Conservation (phyloP, 2,888 invertebrate genomes). For the Carabus problematicus region DNA sequence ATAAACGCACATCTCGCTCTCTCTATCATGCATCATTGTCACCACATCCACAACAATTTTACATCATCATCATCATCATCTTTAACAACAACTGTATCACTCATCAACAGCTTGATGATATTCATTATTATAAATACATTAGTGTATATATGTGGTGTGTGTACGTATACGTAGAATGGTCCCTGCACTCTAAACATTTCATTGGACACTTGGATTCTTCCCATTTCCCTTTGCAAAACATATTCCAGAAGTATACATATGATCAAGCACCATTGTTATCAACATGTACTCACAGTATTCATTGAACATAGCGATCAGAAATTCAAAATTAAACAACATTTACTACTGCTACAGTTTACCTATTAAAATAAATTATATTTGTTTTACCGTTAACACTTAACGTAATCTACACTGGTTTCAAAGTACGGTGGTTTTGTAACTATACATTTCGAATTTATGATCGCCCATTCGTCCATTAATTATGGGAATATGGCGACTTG, state of each 20-base stretch:
- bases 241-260: too few relatives aligned
- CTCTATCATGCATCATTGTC: background rate
- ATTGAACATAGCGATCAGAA: too few relatives aligned
- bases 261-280: slow-evolving; percentile 12
- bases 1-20: background rate
- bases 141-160: slow-evolving; percentile 8
- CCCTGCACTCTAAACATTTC: slow-evolving; percentile 8
- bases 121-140: slow-evolving; percentile 20
- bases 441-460: too few relatives aligned
- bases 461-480: too few relatives aligned
- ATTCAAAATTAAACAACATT: too few relatives aligned
- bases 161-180: slow-evolving; percentile 27
- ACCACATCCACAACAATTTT: slow-evolving; percentile 5
- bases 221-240: background rate
- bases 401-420: too few relatives aligned
- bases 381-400: too few relatives aligned
- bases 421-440: too few relatives aligned
- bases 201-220: slow-evolving; percentile 12
- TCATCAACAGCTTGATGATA: background rate
- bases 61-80: background rate
- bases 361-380: too few relatives aligned
- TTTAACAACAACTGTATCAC: background rate
- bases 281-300: slow-evolving; percentile 15
- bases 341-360: too few relatives aligned
- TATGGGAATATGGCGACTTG: too few relatives aligned